phyloP scores from a whole-genome alignment of 1,140 invertebrate genomes.

The Hylaeus anthracinus region DNA sequence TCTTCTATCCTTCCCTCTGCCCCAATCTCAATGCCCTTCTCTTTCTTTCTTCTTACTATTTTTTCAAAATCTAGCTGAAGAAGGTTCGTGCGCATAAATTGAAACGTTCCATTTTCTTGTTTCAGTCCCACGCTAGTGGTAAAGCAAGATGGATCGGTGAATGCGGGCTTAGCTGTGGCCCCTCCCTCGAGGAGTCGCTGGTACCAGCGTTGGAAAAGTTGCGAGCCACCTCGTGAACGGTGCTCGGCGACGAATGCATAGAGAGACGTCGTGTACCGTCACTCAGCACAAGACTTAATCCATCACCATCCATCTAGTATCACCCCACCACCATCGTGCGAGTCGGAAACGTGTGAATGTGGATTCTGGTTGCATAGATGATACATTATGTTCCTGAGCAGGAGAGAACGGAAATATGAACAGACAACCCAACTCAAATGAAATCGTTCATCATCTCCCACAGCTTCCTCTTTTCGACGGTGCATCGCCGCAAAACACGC shows the following conservation, averaged over 20 bases:
- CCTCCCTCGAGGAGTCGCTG: constrained; percentile 75
- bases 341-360: constrained; percentile 54
- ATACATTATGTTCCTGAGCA: constrained; percentile 60
- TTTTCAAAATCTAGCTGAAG: too few relatives aligned
- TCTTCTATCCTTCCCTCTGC: too few relatives aligned
- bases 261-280: constrained; percentile 35
- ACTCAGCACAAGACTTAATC: constrained; percentile 79
- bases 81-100: background rate
- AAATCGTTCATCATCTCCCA: constrained; percentile 13
- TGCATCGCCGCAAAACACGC: constrained; percentile 16
- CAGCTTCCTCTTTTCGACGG: constrained; percentile 27
- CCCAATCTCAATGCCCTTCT: too few relatives aligned
- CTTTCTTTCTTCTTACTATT: too few relatives aligned
- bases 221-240: constrained; percentile 77
- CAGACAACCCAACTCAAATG: background rate
- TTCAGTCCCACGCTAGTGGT: constrained; percentile 87
- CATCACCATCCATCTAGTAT: constrained; percentile 73
- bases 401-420: constrained; percentile 18
- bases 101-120: constrained; percentile 51
- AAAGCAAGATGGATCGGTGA: constrained; percentile 88
- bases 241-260: constrained; percentile 27
- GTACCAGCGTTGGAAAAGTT: constrained; percentile 77
- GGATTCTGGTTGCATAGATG: constrained; percentile 44
- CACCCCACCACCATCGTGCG: constrained; percentile 66
- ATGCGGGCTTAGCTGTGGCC: constrained; percentile 81